These are phyloP conservation scores for Cheirogaleus medius DNA, from an alignment of 2,113 vertebrate species.

Conservation along the genomic window DNA sequence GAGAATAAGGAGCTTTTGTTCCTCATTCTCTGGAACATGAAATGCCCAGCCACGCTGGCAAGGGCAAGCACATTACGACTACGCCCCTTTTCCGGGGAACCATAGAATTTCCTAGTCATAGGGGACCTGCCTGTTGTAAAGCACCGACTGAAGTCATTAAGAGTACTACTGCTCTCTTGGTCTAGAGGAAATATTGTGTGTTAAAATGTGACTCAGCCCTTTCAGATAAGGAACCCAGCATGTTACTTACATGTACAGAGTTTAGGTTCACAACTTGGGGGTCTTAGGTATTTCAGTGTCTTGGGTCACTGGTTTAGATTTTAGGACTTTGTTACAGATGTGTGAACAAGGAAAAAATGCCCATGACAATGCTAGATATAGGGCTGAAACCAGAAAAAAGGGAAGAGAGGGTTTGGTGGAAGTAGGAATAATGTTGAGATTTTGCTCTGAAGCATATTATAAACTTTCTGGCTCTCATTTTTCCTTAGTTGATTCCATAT, in stretches of 20 bases:
- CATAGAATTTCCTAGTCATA: not conserved
- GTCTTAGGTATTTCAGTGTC: not conserved
- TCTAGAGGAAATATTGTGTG: not conserved
- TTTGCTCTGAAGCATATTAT: not conserved
- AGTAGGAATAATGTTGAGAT: not conserved
- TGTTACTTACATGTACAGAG: not conserved
- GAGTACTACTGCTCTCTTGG: not conserved
- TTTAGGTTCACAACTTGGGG: not conserved
- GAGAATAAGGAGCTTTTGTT: not conserved
- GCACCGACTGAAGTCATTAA: not conserved
- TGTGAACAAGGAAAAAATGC: not conserved
- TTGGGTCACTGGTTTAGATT: not conserved
- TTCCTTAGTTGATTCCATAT: constrained; percentile 56
- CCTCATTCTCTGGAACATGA: not conserved
- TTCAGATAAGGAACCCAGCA: constrained; percentile 11
- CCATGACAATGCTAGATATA: not conserved
- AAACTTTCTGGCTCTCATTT: not conserved
- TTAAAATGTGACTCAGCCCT: not conserved
- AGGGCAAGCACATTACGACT: not conserved
- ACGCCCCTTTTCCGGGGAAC: not conserved
- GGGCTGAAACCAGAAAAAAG: not conserved
- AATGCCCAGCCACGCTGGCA: not conserved
- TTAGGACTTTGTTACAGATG: not conserved
- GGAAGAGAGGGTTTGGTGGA: not conserved
- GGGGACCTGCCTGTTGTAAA: not conserved